These are phyloP conservation scores for Apostichopus parvimensis DNA, from an alignment of 35 echinoderm and acorn worm species.

Conservation along the genomic window DNA sequence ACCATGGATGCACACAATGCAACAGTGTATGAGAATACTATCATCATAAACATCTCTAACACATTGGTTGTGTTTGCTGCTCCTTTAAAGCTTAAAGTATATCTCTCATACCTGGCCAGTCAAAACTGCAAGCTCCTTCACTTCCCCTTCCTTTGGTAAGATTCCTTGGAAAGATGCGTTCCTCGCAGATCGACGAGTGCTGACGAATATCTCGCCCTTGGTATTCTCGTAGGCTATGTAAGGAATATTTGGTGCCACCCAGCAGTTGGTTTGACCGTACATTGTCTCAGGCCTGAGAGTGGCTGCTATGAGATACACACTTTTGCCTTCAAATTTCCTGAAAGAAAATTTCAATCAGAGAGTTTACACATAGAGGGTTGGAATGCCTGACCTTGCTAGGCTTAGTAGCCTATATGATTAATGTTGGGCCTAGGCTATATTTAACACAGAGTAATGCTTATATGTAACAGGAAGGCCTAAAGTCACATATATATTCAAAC, in stretches of 20 bases:
- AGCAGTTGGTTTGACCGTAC: conserved; percentile 99
- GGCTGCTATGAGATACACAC: conserved; percentile 84
- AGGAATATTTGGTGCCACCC: conserved; percentile 79
- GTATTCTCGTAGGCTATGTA: conserved; percentile 90
- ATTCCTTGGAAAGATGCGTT: conserved; percentile 95
- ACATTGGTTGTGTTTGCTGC: too few relatives aligned
- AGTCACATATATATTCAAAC: too few relatives aligned
- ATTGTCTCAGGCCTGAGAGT: conserved; percentile 96
- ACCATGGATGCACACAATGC: too few relatives aligned
- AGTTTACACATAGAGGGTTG: too few relatives aligned
- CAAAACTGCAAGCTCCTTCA: conserved; percentile 67
- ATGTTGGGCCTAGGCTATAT: too few relatives aligned
- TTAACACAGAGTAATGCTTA: too few relatives aligned
- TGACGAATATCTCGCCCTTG: conserved; percentile 80
- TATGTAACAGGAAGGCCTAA: too few relatives aligned
- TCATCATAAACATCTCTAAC: too few relatives aligned
- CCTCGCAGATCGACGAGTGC: conserved; percentile 76
- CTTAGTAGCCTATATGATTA: too few relatives aligned
- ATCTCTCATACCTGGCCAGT: conserved; percentile 72
- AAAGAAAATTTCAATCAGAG: neutral
- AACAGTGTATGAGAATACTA: too few relatives aligned
- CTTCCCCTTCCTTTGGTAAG: conserved; percentile 71
- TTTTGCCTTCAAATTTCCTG: conserved; percentile 66
- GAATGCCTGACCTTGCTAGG: too few relatives aligned
- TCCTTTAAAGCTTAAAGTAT: too few relatives aligned